Percentiles rank a stretch among this genome's conserved stretches.
phyloP scores from a whole-genome alignment of 2,888 invertebrate species.

The Tuta absoluta region DNA sequence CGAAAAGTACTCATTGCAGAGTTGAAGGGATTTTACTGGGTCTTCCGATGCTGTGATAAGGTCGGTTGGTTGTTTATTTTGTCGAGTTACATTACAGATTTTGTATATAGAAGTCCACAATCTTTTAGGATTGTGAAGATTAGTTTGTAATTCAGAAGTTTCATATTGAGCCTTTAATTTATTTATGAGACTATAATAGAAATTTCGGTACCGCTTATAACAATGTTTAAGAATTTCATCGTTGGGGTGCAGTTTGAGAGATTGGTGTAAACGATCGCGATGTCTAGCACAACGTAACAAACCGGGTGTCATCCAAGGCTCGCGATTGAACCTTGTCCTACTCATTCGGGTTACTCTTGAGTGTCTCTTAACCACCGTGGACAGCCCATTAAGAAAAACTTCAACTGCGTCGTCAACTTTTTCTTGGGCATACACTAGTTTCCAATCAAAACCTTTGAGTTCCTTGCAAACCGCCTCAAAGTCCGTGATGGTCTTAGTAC shows the following conservation, averaged over 20 bases:
- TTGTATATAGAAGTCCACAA: too few relatives aligned
- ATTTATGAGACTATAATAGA: background rate
- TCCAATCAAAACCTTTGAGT: background rate
- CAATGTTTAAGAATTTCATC: slow-evolving; percentile 1
- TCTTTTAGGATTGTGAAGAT: too few relatives aligned
- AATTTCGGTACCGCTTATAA: slow-evolving; percentile 1
- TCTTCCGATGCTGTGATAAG: too few relatives aligned
- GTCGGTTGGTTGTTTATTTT: too few relatives aligned
- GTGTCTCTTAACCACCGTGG: background rate
- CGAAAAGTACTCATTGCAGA: too few relatives aligned
- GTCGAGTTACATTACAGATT: too few relatives aligned
- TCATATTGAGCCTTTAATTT: slow-evolving; percentile 3
- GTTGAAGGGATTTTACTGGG: too few relatives aligned
- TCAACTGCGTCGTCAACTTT: background rate
- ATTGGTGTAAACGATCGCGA: background rate
- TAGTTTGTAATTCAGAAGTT: background rate
- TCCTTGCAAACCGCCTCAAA: background rate
- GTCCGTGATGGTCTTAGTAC: background rate
- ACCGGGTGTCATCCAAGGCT: slow-evolving; percentile 8
- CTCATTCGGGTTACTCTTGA: background rate
- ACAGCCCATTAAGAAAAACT: background rate
- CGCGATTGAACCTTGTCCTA: background rate
- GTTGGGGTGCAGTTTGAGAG: background rate
- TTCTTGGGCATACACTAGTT: background rate
- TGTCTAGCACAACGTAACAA: slow-evolving; percentile 1